Evolutionary conservation across 2,797 vertebrate genomes (phyloP).

Genomic region (Pristis pectinata): DNA sequence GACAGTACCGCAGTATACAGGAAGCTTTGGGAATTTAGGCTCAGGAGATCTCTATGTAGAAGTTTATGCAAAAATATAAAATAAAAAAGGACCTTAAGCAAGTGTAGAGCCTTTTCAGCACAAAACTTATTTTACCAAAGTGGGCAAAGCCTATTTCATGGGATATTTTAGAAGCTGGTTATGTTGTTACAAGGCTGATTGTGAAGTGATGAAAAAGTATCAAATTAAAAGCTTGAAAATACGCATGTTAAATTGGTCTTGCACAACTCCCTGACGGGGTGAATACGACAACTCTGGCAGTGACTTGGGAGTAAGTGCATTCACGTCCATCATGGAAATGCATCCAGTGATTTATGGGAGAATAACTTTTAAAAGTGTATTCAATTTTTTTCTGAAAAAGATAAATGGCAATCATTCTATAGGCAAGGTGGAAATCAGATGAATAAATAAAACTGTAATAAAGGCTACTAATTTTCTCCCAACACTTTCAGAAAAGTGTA

Average conservation of each 20-base stretch:
- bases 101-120: not conserved
- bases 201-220: not conserved
- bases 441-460: not conserved
- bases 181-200: not conserved
- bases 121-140: not conserved
- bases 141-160: not conserved
- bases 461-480: not conserved
- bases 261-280: not conserved
- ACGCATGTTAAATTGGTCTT: not conserved
- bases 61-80: not conserved
- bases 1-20: not conserved
- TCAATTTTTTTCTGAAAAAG: not conserved
- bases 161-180: not conserved
- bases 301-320: not conserved
- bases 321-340: not conserved
- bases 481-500: not conserved
- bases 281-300: not conserved
- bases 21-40: not conserved
- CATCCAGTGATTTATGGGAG: not conserved
- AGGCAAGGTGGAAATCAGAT: not conserved
- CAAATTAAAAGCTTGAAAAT: not conserved
- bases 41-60: not conserved
- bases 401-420: not conserved
- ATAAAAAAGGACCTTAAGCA: not conserved
- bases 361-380: not conserved